Percentiles rank a stretch among this genome's conserved stretches.
These are phyloP conservation scores for Chymomyza fuscimana DNA, from an alignment of 2,888 invertebrate genomes.

Conservation along the genomic window DNA sequence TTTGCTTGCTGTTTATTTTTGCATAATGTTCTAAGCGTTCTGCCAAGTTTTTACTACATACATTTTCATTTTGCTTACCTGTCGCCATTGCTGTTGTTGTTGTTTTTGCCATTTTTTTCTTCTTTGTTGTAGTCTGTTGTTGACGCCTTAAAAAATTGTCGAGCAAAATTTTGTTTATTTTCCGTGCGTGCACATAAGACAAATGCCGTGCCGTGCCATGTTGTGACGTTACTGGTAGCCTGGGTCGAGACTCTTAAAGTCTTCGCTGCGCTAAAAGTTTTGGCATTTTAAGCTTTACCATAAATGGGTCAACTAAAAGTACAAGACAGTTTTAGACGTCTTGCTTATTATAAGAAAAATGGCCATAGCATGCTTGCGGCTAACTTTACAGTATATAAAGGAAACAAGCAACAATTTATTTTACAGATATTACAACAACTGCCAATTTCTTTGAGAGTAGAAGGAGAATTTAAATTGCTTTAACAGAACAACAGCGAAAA, in stretches of 20 bases:
- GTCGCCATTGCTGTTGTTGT: conserved; percentile 4
- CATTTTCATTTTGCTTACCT: conserved; percentile 67
- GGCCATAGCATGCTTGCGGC: background rate
- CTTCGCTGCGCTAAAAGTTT: background rate
- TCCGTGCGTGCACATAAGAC: conserved; percentile 43
- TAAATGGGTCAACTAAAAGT: background rate
- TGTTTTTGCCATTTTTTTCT: conserved; percentile 20
- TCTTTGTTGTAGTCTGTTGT: conserved; percentile 7
- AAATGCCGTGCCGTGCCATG: background rate
- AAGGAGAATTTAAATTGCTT: background rate
- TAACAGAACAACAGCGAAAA: background rate
- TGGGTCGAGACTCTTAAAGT: background rate
- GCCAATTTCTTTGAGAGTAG: background rate
- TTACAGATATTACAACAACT: background rate
- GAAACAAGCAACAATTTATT: background rate
- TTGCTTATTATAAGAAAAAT: background rate
- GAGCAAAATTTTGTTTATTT: conserved; percentile 66
- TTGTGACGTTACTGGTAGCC: background rate
- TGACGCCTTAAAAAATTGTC: conserved; percentile 48
- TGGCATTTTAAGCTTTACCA: background rate
- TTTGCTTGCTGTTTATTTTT: conserved; percentile 55
- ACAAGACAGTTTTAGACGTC: background rate
- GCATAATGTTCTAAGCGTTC: conserved; percentile 62
- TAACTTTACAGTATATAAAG: background rate
- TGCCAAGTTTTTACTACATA: conserved; percentile 51